phyloP scores from a whole-genome alignment of 2,113 vertebrate species.

The Cricetomys ansorgei region DNA sequence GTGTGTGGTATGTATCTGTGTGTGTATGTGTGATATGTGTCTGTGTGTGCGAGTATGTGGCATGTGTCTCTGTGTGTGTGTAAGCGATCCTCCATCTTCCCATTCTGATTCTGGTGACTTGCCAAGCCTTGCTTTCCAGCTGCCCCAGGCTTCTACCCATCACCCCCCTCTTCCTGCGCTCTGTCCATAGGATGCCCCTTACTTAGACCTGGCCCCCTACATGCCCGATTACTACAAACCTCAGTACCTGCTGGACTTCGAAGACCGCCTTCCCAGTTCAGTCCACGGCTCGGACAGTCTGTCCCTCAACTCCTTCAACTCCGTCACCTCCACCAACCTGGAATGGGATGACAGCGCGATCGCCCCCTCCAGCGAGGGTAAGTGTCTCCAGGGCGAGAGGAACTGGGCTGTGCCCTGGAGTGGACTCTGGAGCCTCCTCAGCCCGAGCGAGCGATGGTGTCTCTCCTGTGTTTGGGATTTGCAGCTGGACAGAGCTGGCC shows the following conservation, averaged over 20 bases:
- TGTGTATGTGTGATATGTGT: no score
- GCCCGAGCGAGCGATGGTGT: neutral
- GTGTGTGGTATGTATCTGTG: no score
- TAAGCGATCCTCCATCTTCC: neutral
- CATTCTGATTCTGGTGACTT: neutral
- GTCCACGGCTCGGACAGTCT: slow-evolving; percentile 93
- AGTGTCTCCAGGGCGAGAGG: slow-evolving; percentile 19
- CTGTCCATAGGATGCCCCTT: slow-evolving; percentile 93
- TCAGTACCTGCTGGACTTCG: slow-evolving; percentile 96
- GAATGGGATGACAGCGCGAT: slow-evolving; percentile 99
- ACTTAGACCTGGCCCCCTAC: slow-evolving; percentile 97
- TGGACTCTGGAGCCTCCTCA: accelerated
- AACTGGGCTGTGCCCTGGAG: accelerated
- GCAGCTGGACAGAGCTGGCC: neutral
- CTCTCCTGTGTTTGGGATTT: neutral
- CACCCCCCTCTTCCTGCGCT: neutral
- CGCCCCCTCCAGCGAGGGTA: slow-evolving; percentile 98
- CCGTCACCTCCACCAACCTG: slow-evolving; percentile 97
- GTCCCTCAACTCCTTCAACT: slow-evolving; percentile 98
- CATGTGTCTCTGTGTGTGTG: neutral
- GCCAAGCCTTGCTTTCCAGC: accelerated
- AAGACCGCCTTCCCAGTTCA: slow-evolving; percentile 95
- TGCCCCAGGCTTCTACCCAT: accelerated
- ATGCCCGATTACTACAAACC: slow-evolving; percentile 99
- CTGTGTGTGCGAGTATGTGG: neutral